phyloP scores from a whole-genome alignment of 2,888 invertebrate species.

The Lochmaea capreae region DNA sequence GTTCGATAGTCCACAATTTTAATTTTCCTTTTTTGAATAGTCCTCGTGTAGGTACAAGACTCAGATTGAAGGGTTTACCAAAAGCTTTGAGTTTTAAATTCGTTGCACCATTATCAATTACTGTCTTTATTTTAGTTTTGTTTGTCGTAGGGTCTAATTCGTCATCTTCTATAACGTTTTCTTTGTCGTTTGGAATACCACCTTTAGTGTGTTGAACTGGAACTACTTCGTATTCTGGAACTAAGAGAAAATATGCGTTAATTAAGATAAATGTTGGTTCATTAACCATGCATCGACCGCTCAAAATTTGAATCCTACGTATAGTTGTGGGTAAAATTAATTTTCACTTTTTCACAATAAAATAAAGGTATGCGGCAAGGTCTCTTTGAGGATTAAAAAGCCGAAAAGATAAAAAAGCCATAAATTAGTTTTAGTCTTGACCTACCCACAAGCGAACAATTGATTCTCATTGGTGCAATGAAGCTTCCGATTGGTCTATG shows the following conservation, averaged over 20 bases:
- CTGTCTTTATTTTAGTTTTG: constrained; percentile 40
- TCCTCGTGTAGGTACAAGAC: constrained; percentile 81
- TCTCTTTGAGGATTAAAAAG: too few relatives aligned
- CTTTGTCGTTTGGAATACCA: constrained; percentile 50
- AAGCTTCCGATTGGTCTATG: too few relatives aligned
- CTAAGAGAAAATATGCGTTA: constrained; percentile 62
- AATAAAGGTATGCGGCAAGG: too few relatives aligned
- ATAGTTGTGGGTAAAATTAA: too few relatives aligned
- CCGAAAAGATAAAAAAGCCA: too few relatives aligned
- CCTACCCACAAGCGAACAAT: too few relatives aligned
- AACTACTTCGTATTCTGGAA: constrained; percentile 88
- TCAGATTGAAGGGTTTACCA: constrained; percentile 80
- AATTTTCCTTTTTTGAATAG: constrained; percentile 81
- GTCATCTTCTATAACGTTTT: constrained; percentile 61
- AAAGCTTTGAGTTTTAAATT: constrained; percentile 84
- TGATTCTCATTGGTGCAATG: too few relatives aligned
- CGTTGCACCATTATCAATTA: constrained; percentile 64
- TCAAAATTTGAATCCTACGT: too few relatives aligned
- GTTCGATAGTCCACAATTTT: constrained; percentile 84
- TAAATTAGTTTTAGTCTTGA: too few relatives aligned
- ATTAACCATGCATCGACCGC: too few relatives aligned
- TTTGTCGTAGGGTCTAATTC: constrained; percentile 39
- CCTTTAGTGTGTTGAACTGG: constrained; percentile 77
- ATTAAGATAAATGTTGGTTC: too few relatives aligned
- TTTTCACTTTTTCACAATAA: too few relatives aligned